phyloP scores from a whole-genome alignment of 2,113 vertebrate genomes.

The Serilophus lunatus region DNA sequence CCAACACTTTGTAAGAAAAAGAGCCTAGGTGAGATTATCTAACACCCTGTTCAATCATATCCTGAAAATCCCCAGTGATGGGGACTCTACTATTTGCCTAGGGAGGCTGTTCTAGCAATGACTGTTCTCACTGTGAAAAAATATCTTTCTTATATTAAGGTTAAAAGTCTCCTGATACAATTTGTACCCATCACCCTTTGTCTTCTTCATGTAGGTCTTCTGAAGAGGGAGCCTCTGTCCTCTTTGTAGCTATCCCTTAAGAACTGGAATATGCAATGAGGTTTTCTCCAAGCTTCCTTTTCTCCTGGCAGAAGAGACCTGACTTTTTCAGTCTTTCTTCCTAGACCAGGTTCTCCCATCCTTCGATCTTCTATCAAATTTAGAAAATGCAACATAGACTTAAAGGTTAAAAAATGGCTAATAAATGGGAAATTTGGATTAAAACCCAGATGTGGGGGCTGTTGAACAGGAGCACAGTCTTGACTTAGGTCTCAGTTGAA shows the following conservation, averaged over 20 bases:
- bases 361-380: background rate
- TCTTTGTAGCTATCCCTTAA: background rate
- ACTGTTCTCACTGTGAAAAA: background rate
- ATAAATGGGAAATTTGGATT: background rate
- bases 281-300: background rate
- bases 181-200: background rate
- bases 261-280: background rate
- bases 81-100: background rate
- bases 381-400: background rate
- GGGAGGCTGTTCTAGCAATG: background rate
- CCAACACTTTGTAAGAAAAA: background rate
- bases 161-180: background rate
- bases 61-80: background rate
- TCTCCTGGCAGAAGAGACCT: background rate
- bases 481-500: background rate
- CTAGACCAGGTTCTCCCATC: background rate
- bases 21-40: background rate
- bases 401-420: background rate
- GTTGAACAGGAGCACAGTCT: background rate
- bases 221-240: background rate
- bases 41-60: background rate
- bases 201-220: background rate
- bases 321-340: background rate
- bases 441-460: background rate
- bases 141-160: accelerated